These are phyloP conservation scores for Mycteria americana DNA, from an alignment of 2,797 vertebrate species.

Conservation along the genomic window DNA sequence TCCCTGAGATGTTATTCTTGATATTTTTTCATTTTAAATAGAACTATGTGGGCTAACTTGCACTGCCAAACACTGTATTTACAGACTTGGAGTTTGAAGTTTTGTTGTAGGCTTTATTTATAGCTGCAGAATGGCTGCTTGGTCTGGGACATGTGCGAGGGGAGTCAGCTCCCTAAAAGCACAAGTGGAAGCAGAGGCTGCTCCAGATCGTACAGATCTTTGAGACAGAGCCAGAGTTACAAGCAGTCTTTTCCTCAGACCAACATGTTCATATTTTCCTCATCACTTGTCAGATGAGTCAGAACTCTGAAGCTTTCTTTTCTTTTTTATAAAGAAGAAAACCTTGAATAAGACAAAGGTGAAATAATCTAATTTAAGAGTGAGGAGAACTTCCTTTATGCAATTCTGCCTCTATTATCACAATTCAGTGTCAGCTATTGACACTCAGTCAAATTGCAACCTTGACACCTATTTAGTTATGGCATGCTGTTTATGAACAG, in stretches of 20 bases:
- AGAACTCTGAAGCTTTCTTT: neutral
- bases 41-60: neutral
- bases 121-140: neutral
- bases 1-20: neutral
- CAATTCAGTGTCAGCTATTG: neutral
- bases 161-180: neutral
- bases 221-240: neutral
- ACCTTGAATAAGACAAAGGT: conserved; percentile 16
- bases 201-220: neutral
- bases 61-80: neutral
- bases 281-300: neutral
- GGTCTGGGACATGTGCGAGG: neutral
- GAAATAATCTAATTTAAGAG: conserved; percentile 40
- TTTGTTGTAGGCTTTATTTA: neutral
- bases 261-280: neutral
- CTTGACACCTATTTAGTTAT: neutral
- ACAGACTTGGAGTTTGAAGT: neutral
- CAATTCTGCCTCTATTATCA: neutral
- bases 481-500: neutral
- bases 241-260: neutral
- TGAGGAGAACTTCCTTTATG: neutral
- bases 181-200: neutral
- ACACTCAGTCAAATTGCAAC: neutral
- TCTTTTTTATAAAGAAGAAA: neutral
- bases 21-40: neutral